These are phyloP conservation scores for Calliphora vomitoria DNA, from an alignment of 2,888 invertebrate genomes.

Conservation along the genomic window DNA sequence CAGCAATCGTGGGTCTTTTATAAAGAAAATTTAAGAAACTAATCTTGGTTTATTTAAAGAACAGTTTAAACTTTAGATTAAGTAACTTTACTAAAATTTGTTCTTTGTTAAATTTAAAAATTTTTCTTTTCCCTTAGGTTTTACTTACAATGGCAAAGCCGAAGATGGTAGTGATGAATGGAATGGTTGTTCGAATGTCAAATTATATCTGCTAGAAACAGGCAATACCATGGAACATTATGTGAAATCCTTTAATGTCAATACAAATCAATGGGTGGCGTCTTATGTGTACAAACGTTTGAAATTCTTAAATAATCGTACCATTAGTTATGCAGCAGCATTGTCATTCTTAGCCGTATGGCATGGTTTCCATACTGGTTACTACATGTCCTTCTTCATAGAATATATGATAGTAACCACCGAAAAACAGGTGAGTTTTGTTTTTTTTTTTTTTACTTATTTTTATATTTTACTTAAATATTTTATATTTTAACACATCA, in stretches of 20 bases:
- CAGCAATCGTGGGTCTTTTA: too few species aligned
- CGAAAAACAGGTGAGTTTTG: slow-evolving; percentile 90
- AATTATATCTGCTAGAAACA: slow-evolving; percentile 92
- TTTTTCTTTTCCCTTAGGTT: slow-evolving; percentile 86
- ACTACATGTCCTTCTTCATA: slow-evolving; percentile 95
- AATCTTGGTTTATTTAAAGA: too few species aligned
- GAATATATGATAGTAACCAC: slow-evolving; percentile 95
- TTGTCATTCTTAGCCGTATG: slow-evolving; percentile 95
- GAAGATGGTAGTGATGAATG: slow-evolving; percentile 93
- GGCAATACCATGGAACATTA: slow-evolving; percentile 94
- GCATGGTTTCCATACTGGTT: slow-evolving; percentile 98
- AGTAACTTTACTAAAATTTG: too few species aligned
- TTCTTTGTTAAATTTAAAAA: too few species aligned
- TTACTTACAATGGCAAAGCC: slow-evolving; percentile 87
- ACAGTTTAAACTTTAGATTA: too few species aligned
- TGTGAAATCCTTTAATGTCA: slow-evolving; percentile 96
- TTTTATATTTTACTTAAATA: neutral
- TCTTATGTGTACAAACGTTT: slow-evolving; percentile 97
- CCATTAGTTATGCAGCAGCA: slow-evolving; percentile 92
- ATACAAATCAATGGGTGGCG: slow-evolving; percentile 97
- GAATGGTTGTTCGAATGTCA: slow-evolving; percentile 96
- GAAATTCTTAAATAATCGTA: slow-evolving; percentile 93
- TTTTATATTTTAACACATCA: neutral
- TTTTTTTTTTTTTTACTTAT: too few species aligned
- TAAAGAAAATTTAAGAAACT: too few species aligned